phyloP scores from a whole-genome alignment of 2,797 vertebrate genomes.

The Coilia nasus region DNA sequence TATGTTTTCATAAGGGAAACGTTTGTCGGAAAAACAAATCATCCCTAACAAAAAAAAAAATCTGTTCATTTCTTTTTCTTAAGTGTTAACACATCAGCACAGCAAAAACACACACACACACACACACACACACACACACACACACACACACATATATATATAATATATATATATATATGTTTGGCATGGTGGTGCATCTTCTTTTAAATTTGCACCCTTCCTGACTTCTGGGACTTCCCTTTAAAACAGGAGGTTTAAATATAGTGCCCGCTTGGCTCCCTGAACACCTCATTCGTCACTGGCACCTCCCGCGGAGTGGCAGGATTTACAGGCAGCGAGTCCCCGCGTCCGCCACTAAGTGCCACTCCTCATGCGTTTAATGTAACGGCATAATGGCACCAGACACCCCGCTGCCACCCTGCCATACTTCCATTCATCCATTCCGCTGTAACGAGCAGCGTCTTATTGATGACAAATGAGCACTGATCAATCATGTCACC shows the following conservation, averaged over 20 bases:
- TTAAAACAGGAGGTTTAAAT: background rate
- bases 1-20: no score
- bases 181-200: no score
- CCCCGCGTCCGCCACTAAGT: background rate
- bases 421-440: conserved; percentile 3
- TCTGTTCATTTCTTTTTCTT: no score
- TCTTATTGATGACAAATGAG: conserved; percentile 18
- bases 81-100: no score
- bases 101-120: no score
- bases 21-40: no score
- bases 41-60: no score
- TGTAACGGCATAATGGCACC: background rate
- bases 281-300: background rate
- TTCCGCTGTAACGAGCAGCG: background rate
- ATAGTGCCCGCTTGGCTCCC: background rate
- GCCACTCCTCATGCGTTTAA: conserved; percentile 9
- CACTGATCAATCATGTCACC: conserved; percentile 11
- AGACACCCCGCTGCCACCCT: background rate
- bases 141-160: no score
- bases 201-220: no score
- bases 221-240: background rate
- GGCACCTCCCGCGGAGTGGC: background rate
- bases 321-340: background rate
- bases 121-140: no score
- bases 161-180: no score